Conservation (phyloP, 37 sponge, comb jelly and placozoan species). For the Crambe crambe region DNA sequence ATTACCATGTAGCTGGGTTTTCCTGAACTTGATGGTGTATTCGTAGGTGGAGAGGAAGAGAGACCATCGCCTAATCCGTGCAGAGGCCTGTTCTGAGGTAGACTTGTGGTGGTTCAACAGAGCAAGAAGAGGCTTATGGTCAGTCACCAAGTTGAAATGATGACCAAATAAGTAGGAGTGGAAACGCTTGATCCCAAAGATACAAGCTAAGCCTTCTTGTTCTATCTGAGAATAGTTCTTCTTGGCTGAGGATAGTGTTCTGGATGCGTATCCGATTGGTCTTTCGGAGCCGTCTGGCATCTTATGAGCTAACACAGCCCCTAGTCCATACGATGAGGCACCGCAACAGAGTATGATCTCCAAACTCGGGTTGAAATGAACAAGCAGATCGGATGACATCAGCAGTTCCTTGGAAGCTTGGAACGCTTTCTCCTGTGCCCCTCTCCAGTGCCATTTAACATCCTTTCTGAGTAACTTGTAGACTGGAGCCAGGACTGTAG, state of each 20-base stretch:
- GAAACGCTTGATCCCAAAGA: constrained; percentile 11
- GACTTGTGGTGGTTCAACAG: too few species aligned
- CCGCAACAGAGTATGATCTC: constrained; percentile 9
- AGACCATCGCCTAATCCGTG: too few species aligned
- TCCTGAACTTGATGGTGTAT: too few species aligned
- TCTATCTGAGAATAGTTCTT: constrained; percentile 12
- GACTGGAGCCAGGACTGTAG: constrained; percentile 11
- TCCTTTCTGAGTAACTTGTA: constrained; percentile 15
- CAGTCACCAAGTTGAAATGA: background rate
- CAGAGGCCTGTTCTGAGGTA: too few species aligned
- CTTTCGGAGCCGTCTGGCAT: constrained; percentile 24
- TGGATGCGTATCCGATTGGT: constrained; percentile 35
- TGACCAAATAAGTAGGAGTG: too few species aligned
- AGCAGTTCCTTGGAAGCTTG: constrained; percentile 2
- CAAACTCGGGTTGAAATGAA: constrained; percentile 9
- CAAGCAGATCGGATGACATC: background rate
- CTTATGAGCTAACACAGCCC: constrained; percentile 38
- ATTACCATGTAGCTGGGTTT: too few species aligned
- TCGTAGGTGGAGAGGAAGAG: too few species aligned
- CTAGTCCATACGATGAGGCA: constrained; percentile 45
- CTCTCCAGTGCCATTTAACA: constrained; percentile 6
- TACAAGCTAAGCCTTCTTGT: background rate
- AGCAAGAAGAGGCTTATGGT: constrained; percentile 6
- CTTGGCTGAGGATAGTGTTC: background rate
- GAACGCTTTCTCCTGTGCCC: background rate